Base-by-base conservation (phyloP, 2,113 vertebrate species). In the Daphoenositta chrysoptera region DNA sequence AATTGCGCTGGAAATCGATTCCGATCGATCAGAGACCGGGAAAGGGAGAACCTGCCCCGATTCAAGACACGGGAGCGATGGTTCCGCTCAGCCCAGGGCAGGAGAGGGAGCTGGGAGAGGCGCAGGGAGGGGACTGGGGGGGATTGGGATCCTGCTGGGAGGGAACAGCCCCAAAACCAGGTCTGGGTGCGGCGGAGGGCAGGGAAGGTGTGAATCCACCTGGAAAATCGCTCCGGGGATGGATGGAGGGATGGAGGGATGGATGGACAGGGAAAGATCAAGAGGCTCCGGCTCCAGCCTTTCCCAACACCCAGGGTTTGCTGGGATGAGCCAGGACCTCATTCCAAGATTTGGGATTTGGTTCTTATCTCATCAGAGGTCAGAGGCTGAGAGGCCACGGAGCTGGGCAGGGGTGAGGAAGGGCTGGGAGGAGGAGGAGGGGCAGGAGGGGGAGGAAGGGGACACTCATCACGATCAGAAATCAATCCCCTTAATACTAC, bases 231-330 rank as follows among this genome's bases (percentile, higher is more conserved):
- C n/a, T n/a, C n/a, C n/a, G n/a, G n/a, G n/a, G n/a, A n/a, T n/a
- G n/a, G 50, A 72, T 9, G 30, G 56, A 57, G 20, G 60, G 54
- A 40, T 4, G 37, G 50, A 68, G 13, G n/a, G 31, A 44, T 8
- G 40, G 50, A 57, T 2, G 11, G 73, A 40, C 27, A 71, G n/a
- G 42, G 28, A n/a, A 48, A 14, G 28, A 13, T 48, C 18, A 33
- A 23, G 58, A 23, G 11, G 13, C 10, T 75, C 24, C 0, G 2
- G 15, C 21, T 92, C 26, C 80, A 66, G 26, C 64, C 64, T 20
- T 27, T 40, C 8, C 28, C 3, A 0, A 2, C 11, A 31, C 6
- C 61, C n/a, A 2, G 2, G 1, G 1, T 54, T n/a, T 20, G 7
- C 58, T 24, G n/a, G n/a, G 23, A 68, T 22, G 53, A 57, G 48